Evolutionary conservation across 2,797 vertebrate genomes (phyloP).

Genomic region (Rhinoraja longicauda): DNA sequence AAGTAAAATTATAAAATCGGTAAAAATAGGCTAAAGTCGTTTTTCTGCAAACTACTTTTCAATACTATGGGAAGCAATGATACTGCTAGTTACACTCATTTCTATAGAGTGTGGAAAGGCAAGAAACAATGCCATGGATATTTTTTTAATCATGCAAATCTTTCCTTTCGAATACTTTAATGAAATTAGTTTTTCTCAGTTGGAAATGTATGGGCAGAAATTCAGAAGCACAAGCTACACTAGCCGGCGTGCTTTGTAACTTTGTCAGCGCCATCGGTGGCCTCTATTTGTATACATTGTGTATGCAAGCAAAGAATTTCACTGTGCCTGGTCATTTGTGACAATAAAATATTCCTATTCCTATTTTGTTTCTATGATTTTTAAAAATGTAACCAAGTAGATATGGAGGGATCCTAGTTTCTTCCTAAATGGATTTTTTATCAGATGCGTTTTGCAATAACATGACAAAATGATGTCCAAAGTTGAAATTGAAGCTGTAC

Average conservation of each 20-base stretch:
- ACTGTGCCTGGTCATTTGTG: too few relatives aligned
- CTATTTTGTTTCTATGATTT: too few relatives aligned
- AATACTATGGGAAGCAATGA: neutral
- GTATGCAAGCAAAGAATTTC: too few relatives aligned
- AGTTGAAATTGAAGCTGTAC: too few relatives aligned
- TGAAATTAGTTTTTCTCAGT: neutral
- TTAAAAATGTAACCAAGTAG: neutral
- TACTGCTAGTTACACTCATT: neutral
- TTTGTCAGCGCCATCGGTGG: too few relatives aligned
- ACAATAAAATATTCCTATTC: too few relatives aligned
- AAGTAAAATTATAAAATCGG: slow-evolving; percentile 12
- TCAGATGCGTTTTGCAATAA: slow-evolving; percentile 1
- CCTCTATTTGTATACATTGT: too few relatives aligned
- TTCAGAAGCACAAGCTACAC: neutral
- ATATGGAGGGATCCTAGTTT: neutral
- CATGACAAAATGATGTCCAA: neutral
- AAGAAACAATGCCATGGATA: neutral
- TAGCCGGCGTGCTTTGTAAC: too few relatives aligned
- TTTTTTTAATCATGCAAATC: neutral
- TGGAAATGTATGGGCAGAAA: neutral
- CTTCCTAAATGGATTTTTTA: neutral
- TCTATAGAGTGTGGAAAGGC: neutral
- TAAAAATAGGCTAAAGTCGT: neutral
- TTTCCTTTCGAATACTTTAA: neutral
- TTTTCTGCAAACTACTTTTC: neutral